Evolutionary conservation across 2,888 invertebrate genomes (phyloP).

Genomic region (Allolobophora icterica): DNA sequence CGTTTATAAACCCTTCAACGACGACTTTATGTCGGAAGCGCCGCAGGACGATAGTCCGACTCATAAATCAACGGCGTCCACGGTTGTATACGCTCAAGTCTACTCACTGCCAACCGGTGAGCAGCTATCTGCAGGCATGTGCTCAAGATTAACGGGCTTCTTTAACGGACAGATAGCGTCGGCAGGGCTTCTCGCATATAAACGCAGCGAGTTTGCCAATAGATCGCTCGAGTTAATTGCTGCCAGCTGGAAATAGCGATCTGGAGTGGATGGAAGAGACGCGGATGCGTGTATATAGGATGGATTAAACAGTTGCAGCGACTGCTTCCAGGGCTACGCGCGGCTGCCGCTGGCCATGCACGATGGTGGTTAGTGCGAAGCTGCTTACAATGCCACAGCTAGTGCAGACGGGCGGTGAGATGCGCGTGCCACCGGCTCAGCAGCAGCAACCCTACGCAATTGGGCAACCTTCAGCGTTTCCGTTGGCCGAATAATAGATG

Average conservation of each 20-base stretch:
- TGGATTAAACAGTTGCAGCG: conserved; percentile 6
- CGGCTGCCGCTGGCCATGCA: not conserved
- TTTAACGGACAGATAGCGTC: conserved; percentile 9
- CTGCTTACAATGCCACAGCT: not conserved
- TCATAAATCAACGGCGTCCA: not conserved
- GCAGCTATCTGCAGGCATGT: not conserved
- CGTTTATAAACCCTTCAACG: not conserved
- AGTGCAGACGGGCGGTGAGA: not conserved
- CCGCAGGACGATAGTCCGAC: not conserved
- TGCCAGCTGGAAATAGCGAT: not conserved
- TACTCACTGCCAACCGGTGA: not conserved
- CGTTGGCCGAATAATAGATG: not conserved
- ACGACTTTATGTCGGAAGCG: not conserved
- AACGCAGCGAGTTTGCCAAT: not conserved
- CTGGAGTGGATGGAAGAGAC: conserved; percentile 1
- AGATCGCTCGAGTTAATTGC: not conserved
- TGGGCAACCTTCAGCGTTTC: not conserved
- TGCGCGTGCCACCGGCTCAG: not conserved
- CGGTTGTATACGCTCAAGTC: not conserved
- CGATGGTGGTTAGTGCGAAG: not conserved
- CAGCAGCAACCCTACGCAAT: not conserved
- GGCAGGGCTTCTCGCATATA: not conserved
- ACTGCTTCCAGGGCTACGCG: not conserved
- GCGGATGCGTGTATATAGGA: not conserved
- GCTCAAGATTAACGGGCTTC: not conserved